Conservation (phyloP, 2,888 invertebrate species). For the Sminthurinus aureus region DNA sequence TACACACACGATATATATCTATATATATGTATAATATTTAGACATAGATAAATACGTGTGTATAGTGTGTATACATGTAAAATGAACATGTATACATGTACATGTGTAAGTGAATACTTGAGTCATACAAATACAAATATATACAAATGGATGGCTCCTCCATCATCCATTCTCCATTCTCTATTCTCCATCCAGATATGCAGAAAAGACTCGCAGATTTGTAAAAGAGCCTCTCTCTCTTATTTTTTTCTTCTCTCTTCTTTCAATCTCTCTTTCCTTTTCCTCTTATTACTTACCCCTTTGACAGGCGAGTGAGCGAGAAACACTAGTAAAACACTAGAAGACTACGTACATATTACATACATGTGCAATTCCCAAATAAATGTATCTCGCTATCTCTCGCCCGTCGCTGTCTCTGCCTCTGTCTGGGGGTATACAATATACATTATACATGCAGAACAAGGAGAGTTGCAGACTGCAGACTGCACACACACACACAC, state of each 20-base stretch:
- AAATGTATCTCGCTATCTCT: no score
- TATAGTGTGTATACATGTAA: no score
- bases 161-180: not conserved
- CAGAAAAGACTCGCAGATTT: not conserved
- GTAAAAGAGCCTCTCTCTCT: conserved; percentile 1
- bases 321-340: not conserved
- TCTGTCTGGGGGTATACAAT: not conserved
- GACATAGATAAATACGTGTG: not conserved
- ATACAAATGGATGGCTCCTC: no score
- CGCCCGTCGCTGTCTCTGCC: no score
- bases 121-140: no score
- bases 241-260: not conserved
- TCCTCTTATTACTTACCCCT: conserved; percentile 7
- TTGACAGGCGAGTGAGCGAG: conserved; percentile 22
- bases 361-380: not conserved
- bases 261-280: not conserved
- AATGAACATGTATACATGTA: not conserved
- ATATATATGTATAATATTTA: no score
- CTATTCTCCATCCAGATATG: no score
- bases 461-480: no score
- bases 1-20: not conserved
- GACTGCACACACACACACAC: no score
- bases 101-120: no score
- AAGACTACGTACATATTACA: not conserved
- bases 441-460: not conserved